Evolutionary conservation across 2,888 invertebrate species (phyloP).

Genomic region (Sarcophaga rosellei): DNA sequence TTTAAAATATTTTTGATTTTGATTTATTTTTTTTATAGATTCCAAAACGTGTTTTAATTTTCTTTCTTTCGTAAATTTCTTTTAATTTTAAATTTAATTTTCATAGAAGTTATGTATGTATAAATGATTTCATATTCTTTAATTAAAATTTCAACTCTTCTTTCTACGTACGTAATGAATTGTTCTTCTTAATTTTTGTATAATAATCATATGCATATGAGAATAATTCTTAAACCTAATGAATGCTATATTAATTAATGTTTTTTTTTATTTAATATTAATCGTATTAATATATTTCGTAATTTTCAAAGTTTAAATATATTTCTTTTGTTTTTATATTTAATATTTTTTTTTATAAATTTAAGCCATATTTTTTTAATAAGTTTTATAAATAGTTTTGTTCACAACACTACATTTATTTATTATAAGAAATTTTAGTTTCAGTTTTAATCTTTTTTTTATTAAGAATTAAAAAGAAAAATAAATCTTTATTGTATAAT

Average conservation of each 20-base stretch:
- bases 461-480: neutral
- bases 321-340: slow-evolving; percentile 43
- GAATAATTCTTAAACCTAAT: no score
- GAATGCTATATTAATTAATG: slow-evolving; percentile 13
- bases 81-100: slow-evolving; percentile 19
- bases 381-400: slow-evolving; percentile 54
- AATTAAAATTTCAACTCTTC: no score
- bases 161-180: no score
- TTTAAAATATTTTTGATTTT: slow-evolving; percentile 59
- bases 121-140: no score
- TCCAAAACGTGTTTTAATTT: slow-evolving; percentile 51
- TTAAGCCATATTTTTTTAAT: slow-evolving; percentile 58
- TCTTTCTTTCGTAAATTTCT: slow-evolving; percentile 8
- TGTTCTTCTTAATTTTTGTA: slow-evolving; percentile 1
- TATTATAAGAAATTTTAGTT: slow-evolving; percentile 55
- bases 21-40: slow-evolving; percentile 51
- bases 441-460: slow-evolving; percentile 14
- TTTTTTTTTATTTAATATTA: slow-evolving; percentile 31
- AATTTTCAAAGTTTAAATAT: slow-evolving; percentile 45
- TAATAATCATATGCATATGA: no score
- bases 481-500: neutral
- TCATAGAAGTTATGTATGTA: neutral
- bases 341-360: slow-evolving; percentile 39
- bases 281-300: slow-evolving; percentile 33
- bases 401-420: slow-evolving; percentile 79